Conservation (phyloP, 2,113 vertebrate genomes). For the Nesogale talazaci region DNA sequence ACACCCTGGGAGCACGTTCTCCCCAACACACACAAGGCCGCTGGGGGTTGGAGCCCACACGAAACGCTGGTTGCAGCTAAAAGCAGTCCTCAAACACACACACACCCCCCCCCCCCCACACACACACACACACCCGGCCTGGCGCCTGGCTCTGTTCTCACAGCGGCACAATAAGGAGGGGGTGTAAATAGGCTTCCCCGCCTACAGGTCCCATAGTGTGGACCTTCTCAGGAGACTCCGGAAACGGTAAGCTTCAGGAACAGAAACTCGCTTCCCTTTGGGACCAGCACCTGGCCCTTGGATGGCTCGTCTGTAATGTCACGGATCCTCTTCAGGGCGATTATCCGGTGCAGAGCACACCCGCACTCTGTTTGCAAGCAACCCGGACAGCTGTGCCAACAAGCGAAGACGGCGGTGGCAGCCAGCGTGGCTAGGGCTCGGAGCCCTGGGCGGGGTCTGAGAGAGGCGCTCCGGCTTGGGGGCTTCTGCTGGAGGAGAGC, state of each 20-base stretch:
- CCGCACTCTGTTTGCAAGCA: background rate
- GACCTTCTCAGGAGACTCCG: background rate
- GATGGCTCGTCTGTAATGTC: background rate
- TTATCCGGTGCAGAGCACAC: background rate
- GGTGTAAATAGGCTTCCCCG: rapidly evolving
- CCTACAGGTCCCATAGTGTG: too few species aligned
- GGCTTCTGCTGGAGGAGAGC: background rate
- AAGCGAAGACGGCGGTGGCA: background rate
- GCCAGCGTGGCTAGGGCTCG: background rate
- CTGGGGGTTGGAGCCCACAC: background rate
- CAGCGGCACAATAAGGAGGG: background rate
- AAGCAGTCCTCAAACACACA: background rate
- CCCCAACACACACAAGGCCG: background rate
- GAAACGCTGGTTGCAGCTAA: background rate
- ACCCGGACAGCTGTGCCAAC: background rate
- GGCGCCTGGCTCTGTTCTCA: background rate
- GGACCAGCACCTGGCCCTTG: too few species aligned
- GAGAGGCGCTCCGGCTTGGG: background rate
- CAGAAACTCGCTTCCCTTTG: too few species aligned
- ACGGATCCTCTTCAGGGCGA: background rate
- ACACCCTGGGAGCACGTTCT: background rate
- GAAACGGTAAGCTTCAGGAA: background rate
- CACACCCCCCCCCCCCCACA: background rate
- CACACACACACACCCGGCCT: rapidly evolving
- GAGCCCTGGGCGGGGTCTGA: background rate